Conservation (phyloP, 2,888 invertebrate genomes). For the Hypolimnas misippus region DNA sequence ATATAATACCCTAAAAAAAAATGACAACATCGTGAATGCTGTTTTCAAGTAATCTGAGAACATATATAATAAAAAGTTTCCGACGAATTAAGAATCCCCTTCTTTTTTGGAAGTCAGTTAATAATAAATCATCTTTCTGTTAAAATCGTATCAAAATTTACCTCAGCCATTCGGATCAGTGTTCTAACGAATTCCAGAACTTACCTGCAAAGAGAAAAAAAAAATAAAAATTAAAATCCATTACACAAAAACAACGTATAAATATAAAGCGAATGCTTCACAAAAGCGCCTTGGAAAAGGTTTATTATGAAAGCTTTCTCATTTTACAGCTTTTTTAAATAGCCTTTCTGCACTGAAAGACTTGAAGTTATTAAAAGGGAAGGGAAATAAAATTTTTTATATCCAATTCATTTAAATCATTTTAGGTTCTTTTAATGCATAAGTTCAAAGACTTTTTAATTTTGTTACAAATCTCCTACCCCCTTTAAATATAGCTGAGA, state of each 20-base stretch:
- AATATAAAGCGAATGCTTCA: slow-evolving; percentile 29
- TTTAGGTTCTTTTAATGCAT: slow-evolving; percentile 39
- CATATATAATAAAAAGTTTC: too few relatives aligned
- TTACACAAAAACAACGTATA: slow-evolving; percentile 38
- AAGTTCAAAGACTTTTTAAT: slow-evolving; percentile 33
- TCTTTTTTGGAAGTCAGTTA: too few relatives aligned
- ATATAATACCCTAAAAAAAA: too few relatives aligned
- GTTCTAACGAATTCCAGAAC: slow-evolving; percentile 38
- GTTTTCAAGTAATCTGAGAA: too few relatives aligned
- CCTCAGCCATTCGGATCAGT: slow-evolving; percentile 32
- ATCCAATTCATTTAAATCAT: slow-evolving; percentile 48
- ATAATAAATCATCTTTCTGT: too few relatives aligned
- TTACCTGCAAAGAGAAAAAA: slow-evolving; percentile 47
- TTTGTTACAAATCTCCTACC: slow-evolving; percentile 27
- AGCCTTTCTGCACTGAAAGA: slow-evolving; percentile 31
- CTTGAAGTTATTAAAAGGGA: slow-evolving; percentile 42
- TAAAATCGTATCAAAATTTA: slow-evolving; percentile 14
- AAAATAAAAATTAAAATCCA: slow-evolving; percentile 38
- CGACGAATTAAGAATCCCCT: too few relatives aligned
- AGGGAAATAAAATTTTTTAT: slow-evolving; percentile 45
- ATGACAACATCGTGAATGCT: too few relatives aligned
- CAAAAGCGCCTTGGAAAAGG: slow-evolving; percentile 43
- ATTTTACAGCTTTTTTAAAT: slow-evolving; percentile 48
- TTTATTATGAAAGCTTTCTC: slow-evolving; percentile 46
- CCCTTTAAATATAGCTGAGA: not conserved